These are phyloP conservation scores for Plectrocnemia conspersa DNA, from an alignment of 1,140 invertebrate genomes.

Conservation along the genomic window DNA sequence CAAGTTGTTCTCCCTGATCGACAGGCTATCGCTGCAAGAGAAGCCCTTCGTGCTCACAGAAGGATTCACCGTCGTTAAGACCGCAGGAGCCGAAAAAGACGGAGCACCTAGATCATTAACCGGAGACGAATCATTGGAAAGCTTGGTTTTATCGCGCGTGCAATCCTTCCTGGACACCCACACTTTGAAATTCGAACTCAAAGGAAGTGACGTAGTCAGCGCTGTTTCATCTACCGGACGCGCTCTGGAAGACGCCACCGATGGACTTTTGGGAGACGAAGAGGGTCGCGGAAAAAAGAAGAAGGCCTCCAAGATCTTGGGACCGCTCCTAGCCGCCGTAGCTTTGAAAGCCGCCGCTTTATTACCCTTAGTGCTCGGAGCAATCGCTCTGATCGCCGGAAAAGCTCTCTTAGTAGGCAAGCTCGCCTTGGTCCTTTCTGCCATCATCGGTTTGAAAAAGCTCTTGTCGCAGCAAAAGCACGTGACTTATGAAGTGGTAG, in stretches of 20 bases:
- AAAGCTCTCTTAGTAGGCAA: conserved; percentile 80
- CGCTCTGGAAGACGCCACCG: conserved; percentile 66
- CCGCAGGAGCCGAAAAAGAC: conserved; percentile 55
- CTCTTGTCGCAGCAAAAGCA: conserved; percentile 69
- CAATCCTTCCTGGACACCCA: conserved; percentile 72
- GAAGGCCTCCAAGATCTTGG: conserved; percentile 73
- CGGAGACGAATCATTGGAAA: conserved; percentile 61
- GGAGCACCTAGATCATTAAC: conserved; percentile 67
- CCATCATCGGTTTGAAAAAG: conserved; percentile 78
- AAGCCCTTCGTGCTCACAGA: conserved; percentile 72
- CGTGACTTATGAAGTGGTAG: conserved; percentile 78
- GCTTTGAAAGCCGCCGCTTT: conserved; percentile 74
- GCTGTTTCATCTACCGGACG: conserved; percentile 72
- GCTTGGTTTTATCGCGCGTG: conserved; percentile 60
- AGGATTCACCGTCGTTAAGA: conserved; percentile 76
- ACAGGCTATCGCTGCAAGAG: conserved; percentile 72
- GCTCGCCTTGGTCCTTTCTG: conserved; percentile 73
- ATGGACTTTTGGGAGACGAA: conserved; percentile 56
- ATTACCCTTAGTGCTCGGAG: conserved; percentile 69
- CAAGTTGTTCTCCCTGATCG: conserved; percentile 77
- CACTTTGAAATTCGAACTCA: conserved; percentile 76
- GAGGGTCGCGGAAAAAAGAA: conserved; percentile 76
- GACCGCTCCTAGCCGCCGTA: conserved; percentile 66
- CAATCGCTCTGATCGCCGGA: conserved; percentile 76
- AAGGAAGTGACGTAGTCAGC: conserved; percentile 75